Conservation (phyloP, 2,888 invertebrate species). For the Eilema griseolum region DNA sequence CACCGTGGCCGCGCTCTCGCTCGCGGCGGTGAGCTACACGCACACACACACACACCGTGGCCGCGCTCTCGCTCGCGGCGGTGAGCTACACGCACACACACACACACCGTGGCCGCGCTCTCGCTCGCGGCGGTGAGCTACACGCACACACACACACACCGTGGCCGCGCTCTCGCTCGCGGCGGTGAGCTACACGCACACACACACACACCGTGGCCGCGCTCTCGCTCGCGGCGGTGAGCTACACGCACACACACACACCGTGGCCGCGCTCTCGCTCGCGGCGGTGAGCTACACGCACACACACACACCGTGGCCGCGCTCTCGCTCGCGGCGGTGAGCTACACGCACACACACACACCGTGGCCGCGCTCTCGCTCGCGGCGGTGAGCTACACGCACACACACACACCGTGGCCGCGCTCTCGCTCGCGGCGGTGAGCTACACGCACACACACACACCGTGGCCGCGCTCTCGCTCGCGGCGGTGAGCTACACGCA, state of each 20-base stretch:
- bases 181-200: constrained; percentile 89
- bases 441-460: too few species aligned
- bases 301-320: constrained; percentile 87
- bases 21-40: too few species aligned
- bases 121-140: constrained; percentile 89
- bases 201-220: constrained; percentile 87
- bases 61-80: constrained; percentile 88
- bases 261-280: constrained; percentile 88
- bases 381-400: constrained; percentile 89
- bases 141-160: too few species aligned
- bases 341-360: too few species aligned
- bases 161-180: constrained; percentile 88
- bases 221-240: constrained; percentile 89
- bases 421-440: constrained; percentile 89
- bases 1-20: too few species aligned
- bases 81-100: too few species aligned
- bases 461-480: constrained; percentile 88
- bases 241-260: too few species aligned
- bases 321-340: constrained; percentile 89
- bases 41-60: constrained; percentile 68
- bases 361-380: constrained; percentile 88
- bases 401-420: constrained; percentile 87
- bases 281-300: constrained; percentile 89
- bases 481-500: constrained; percentile 89
- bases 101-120: constrained; percentile 87